Percentiles rank a stretch among this genome's conserved stretches.
Conservation (phyloP, 2,113 vertebrate genomes). For the Candoia aspera region DNA sequence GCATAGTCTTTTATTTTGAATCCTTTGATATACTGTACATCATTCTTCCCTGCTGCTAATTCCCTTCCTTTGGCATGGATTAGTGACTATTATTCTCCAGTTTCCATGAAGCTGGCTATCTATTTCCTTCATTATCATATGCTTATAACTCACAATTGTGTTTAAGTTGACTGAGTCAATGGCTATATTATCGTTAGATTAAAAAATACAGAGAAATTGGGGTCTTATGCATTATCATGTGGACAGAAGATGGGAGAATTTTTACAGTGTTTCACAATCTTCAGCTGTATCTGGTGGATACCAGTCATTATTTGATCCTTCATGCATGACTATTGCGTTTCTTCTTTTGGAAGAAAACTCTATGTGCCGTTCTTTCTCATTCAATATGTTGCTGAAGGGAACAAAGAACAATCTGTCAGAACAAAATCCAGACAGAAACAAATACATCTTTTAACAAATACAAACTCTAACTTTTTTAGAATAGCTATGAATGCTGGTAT, state of each 20-base stretch:
- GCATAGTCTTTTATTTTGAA: too few relatives aligned
- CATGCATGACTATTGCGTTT: not conserved
- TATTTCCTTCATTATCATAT: not conserved
- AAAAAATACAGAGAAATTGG: not conserved
- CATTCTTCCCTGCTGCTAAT: not conserved
- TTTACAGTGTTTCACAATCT: not conserved
- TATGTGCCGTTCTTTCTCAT: not conserved
- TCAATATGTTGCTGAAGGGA: not conserved
- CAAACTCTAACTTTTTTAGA: not conserved
- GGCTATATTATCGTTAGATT: not conserved
- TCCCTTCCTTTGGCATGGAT: not conserved
- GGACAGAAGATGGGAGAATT: too few relatives aligned
- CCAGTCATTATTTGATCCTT: not conserved
- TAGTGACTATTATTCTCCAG: not conserved
- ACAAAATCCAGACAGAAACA: not conserved
- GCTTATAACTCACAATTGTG: not conserved
- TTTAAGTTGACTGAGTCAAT: not conserved
- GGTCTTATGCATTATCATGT: too few relatives aligned
- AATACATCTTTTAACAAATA: conserved; percentile 3
- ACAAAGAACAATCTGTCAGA: conserved; percentile 2
- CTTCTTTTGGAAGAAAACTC: not conserved
- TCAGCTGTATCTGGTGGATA: not conserved
- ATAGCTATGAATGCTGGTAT: not conserved
- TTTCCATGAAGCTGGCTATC: not conserved
- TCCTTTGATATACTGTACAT: not conserved